Base-by-base conservation (phyloP, 2,113 vertebrate species). In the Limnothrissa miodon region DNA sequence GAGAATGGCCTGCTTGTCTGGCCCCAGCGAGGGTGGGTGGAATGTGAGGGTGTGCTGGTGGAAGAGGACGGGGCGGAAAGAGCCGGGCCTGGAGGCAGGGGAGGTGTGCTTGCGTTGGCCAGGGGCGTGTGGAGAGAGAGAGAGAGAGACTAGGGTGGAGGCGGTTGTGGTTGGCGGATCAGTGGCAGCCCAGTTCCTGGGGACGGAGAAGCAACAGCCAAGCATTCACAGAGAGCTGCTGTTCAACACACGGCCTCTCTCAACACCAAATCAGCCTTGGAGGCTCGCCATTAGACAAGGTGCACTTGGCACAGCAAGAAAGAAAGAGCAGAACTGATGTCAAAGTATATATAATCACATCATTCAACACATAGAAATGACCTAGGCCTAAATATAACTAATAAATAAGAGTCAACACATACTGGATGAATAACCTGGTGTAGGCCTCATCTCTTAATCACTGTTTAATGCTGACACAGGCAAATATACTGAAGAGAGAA, bases 11-110 rank as follows among this genome's bases (percentile, higher is more conserved):
- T n/a, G n/a, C n/a, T n/a, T n/a, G n/a, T n/a, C n/a, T n/a, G n/a
- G n/a, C n/a, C n/a, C n/a, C n/a, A n/a, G n/a, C n/a, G n/a, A n/a
- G n/a, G n/a, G n/a, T n/a, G n/a, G n/a, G 51, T 78, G 85, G 87
- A 86, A 89, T 87, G 84, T 74, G 84, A 86, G 85, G 25, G 80
- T 79, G 53, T 48, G 36, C 56, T 66, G 83, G 17, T 23, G 44
- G 5, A 83, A 46, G 48, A n/a, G n/a, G n/a, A 80, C 42, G 21
- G 80, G 25, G 21, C 13, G 48, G 3, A 62, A 62, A n/a, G n/a
- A 74, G 66, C 29, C 15, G 33, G 66, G 66, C 13, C 66, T 15
- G 66, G 17, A 33, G 15, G 66, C 11, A 8, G 4, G 25, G 19
- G 66, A 66, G 66, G 25, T 74, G 36, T 74, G 66, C 66, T 74